Percentiles rank a stretch among this genome's conserved stretches.
phyloP scores from a whole-genome alignment of 2,888 invertebrate genomes.

The Tachina fera region DNA sequence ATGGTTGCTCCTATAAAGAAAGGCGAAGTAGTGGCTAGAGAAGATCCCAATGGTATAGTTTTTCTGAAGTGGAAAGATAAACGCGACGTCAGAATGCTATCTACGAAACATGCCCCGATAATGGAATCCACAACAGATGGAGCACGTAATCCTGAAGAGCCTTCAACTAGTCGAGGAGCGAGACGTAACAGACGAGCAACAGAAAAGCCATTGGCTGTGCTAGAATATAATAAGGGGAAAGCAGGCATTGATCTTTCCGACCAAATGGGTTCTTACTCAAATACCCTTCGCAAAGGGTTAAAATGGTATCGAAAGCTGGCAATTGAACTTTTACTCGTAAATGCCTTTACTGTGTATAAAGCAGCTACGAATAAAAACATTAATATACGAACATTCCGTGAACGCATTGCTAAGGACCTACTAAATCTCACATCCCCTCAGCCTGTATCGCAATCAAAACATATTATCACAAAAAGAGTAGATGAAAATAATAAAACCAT shows the following conservation, averaged over 20 bases:
- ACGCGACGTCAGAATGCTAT: conserved; percentile 32
- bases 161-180: conserved; percentile 26
- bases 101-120: conserved; percentile 37
- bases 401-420: conserved; percentile 27
- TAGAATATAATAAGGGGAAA: conserved; percentile 26
- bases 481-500: conserved; percentile 16
- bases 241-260: conserved; percentile 35
- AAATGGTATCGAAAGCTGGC: conserved; percentile 57
- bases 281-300: conserved; percentile 43
- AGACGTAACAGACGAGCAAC: conserved; percentile 17
- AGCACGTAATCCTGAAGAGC: conserved; percentile 17
- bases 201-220: conserved; percentile 23
- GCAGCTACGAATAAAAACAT: conserved; percentile 36
- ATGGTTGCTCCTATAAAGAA: conserved; percentile 45
- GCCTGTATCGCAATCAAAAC: conserved; percentile 19
- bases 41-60: conserved; percentile 20
- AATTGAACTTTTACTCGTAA: conserved; percentile 47
- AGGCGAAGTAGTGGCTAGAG: conserved; percentile 30
- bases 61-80: conserved; percentile 25
- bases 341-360: conserved; percentile 36
- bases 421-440: conserved; percentile 35
- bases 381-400: conserved; percentile 35
- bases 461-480: conserved; percentile 22
- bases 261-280: conserved; percentile 24
- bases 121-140: conserved; percentile 27